phyloP scores from a whole-genome alignment of 2,113 vertebrate species.

The Glareola pratincola region DNA sequence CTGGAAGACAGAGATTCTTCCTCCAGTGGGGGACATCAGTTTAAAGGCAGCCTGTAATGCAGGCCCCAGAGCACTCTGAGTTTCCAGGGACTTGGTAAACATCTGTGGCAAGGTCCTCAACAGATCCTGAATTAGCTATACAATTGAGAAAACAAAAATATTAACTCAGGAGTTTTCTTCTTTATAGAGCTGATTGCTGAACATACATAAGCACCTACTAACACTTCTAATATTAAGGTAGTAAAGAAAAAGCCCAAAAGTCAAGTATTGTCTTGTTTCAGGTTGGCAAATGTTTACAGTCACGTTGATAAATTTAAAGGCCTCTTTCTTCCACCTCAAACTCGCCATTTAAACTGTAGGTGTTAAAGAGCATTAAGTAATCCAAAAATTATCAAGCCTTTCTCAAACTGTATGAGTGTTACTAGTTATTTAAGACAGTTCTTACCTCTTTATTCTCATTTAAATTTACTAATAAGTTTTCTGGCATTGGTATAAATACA shows the following conservation, averaged over 20 bases:
- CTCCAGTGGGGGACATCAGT: slow-evolving; percentile 91
- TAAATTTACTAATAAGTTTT: slow-evolving; percentile 95
- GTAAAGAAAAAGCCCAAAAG: not conserved
- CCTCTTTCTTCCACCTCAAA: not conserved
- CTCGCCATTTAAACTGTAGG: not conserved
- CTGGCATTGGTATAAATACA: slow-evolving; percentile 97
- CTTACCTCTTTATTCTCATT: slow-evolving; percentile 98
- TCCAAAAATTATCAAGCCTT: not conserved
- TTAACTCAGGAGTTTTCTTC: not conserved
- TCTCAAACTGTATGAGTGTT: not conserved
- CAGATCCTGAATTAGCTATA: slow-evolving; percentile 93
- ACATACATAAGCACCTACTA: not conserved
- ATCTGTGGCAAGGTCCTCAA: slow-evolving; percentile 89
- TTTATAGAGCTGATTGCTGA: not conserved
- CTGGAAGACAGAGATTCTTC: slow-evolving; percentile 93
- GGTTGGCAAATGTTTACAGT: not conserved
- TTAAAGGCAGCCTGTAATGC: slow-evolving; percentile 93
- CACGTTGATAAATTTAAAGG: not conserved
- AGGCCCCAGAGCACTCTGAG: slow-evolving; percentile 92
- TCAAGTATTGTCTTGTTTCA: not conserved
- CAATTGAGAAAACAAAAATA: slow-evolving; percentile 37
- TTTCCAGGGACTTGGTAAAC: slow-evolving; percentile 93
- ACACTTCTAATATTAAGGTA: not conserved
- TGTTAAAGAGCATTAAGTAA: not conserved
- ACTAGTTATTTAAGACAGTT: not conserved